Conservation (phyloP, 2,797 vertebrate species). For the Syngnathus rostellatus region DNA sequence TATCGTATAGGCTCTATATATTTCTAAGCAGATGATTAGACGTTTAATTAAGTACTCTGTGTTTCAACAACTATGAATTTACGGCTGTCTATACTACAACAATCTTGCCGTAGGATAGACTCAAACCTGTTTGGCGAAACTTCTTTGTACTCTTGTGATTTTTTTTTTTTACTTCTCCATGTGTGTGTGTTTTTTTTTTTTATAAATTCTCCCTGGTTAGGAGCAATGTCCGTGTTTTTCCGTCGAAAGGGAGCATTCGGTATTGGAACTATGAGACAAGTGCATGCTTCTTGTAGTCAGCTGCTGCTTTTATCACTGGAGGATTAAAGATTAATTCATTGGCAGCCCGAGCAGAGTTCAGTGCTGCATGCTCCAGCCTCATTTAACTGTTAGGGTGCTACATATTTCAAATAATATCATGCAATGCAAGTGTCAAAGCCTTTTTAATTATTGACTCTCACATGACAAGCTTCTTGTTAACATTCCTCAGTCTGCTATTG, state of each 20-base stretch:
- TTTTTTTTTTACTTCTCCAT: background rate
- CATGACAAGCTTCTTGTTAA: constrained; percentile 27
- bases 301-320: constrained; percentile 35
- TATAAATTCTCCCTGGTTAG: background rate
- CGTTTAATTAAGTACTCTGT: background rate
- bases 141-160: constrained; percentile 10
- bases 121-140: constrained; percentile 53
- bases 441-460: constrained; percentile 44
- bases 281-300: constrained; percentile 14
- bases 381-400: constrained; percentile 29
- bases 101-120: constrained; percentile 15
- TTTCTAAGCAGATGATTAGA: constrained; percentile 15
- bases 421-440: constrained; percentile 21
- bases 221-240: constrained; percentile 3
- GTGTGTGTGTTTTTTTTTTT: background rate
- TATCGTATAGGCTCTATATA: background rate
- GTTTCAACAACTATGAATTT: background rate
- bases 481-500: constrained; percentile 33
- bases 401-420: constrained; percentile 28
- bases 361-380: constrained; percentile 17
- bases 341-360: constrained; percentile 42
- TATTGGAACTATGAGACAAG: constrained; percentile 18
- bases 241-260: background rate
- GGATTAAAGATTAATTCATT: constrained; percentile 54
- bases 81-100: background rate